These are phyloP conservation scores for Odontophorus gujanensis DNA, from an alignment of 2,113 vertebrate species.

Conservation along the genomic window DNA sequence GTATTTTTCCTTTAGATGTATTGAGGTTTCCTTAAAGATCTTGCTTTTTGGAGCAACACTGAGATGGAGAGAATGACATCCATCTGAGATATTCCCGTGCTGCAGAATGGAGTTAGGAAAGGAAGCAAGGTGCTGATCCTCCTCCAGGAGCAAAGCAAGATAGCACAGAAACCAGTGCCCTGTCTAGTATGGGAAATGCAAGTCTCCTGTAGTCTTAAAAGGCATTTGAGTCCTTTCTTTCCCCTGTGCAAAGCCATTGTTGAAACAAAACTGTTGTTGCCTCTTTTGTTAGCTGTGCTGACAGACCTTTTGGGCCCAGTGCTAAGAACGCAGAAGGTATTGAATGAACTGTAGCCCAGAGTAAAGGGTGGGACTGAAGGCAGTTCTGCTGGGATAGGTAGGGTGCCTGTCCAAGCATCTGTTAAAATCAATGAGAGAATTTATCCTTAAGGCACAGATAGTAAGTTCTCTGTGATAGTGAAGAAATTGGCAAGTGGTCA, in stretches of 20 bases:
- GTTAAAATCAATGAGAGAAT: not conserved
- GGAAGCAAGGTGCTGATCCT: rapidly evolving
- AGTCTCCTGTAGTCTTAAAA: not conserved
- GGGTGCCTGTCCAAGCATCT: not conserved
- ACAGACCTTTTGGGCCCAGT: not conserved
- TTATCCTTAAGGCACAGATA: not conserved
- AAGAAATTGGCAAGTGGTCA: not conserved
- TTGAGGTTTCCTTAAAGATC: not conserved
- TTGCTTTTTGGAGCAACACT: not conserved
- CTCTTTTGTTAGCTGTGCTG: not conserved
- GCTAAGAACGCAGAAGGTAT: not conserved
- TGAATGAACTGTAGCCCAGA: rapidly evolving
- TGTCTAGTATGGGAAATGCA: not conserved
- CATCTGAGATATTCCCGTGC: not conserved
- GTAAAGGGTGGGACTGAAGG: not conserved
- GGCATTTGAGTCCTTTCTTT: not conserved
- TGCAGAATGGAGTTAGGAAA: not conserved
- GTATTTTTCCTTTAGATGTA: not conserved
- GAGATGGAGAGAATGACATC: not conserved
- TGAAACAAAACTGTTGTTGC: not conserved
- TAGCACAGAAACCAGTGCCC: not conserved
- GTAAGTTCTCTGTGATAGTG: not conserved
- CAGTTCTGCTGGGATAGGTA: not conserved
- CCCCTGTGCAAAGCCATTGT: not conserved
- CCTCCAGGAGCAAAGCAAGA: not conserved